Evolutionary conservation across 2,113 vertebrate species (phyloP).

Genomic region (Callopanchax toddi): DNA sequence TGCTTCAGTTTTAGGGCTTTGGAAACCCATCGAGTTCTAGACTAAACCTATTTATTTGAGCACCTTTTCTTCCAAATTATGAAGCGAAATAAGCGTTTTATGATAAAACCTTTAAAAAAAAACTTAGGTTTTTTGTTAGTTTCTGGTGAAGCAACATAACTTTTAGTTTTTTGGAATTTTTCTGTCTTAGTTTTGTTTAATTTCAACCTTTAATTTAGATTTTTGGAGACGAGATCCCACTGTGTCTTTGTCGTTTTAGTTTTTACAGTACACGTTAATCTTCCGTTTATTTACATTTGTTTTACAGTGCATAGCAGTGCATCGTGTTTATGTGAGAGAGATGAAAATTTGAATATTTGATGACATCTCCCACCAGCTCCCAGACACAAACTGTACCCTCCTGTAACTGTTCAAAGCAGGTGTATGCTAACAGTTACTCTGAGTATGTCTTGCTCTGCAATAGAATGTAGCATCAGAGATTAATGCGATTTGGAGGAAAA

Average conservation of each 20-base stretch:
- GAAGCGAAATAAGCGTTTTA: conserved; percentile 4
- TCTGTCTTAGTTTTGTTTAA: conserved; percentile 9
- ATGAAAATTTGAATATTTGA: conserved; percentile 30
- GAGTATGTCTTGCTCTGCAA: conserved; percentile 71
- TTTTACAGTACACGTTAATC: too few relatives aligned
- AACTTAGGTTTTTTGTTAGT: too few relatives aligned
- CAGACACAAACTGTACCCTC: conserved; percentile 29
- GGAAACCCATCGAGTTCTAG: neutral
- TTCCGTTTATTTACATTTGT: too few relatives aligned
- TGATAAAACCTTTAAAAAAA: too few relatives aligned
- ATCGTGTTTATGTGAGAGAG: conserved; percentile 29
- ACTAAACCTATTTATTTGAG: neutral
- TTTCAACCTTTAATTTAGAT: conserved; percentile 7
- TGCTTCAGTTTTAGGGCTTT: neutral
- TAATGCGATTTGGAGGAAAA: conserved; percentile 40
- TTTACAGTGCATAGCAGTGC: conserved; percentile 13
- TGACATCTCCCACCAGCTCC: conserved; percentile 28
- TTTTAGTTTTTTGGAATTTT: neutral
- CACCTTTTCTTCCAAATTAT: conserved; percentile 14
- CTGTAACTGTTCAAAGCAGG: conserved; percentile 51
- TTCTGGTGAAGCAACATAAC: neutral
- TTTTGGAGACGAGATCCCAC: neutral
- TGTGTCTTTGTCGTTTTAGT: conserved; percentile 37
- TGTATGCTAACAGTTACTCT: conserved; percentile 48
- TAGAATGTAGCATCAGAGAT: conserved; percentile 79